Conservation (phyloP, 2,888 invertebrate genomes). For the Drosophila rellima region DNA sequence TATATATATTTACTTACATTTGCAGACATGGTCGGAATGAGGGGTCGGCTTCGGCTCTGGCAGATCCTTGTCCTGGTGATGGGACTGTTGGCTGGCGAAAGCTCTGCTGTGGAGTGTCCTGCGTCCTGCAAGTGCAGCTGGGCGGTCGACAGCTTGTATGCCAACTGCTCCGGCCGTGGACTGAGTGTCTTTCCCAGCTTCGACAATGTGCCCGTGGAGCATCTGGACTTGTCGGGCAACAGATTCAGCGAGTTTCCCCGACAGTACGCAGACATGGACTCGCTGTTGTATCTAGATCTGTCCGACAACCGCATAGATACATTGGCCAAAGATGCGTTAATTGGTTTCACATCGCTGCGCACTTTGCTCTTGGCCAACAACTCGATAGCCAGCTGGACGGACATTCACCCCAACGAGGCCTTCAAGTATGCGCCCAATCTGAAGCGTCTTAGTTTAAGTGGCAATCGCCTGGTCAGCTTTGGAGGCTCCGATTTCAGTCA, state of each 20-base stretch:
- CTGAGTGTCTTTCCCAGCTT: conserved; percentile 77
- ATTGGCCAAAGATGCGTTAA: conserved; percentile 86
- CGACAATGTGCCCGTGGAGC: conserved; percentile 86
- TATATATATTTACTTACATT: background rate
- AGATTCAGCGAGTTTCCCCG: conserved; percentile 87
- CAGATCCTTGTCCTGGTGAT: conserved; percentile 2
- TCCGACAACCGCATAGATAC: conserved; percentile 87
- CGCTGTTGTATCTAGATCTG: conserved; percentile 87
- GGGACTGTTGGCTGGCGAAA: background rate
- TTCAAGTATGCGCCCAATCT: conserved; percentile 87
- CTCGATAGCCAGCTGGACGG: conserved; percentile 87
- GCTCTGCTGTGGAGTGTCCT: conserved; percentile 74
- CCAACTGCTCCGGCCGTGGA: conserved; percentile 79
- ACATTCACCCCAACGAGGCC: conserved; percentile 87
- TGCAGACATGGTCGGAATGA: conserved; percentile 8
- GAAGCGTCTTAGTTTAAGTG: conserved; percentile 88
- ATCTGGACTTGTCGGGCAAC: conserved; percentile 89
- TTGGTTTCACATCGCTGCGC: conserved; percentile 87
- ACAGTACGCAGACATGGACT: conserved; percentile 86
- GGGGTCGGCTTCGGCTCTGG: background rate
- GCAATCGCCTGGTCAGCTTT: conserved; percentile 88
- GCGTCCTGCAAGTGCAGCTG: conserved; percentile 81
- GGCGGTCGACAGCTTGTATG: conserved; percentile 83
- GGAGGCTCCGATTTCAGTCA: conserved; percentile 86
- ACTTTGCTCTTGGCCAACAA: conserved; percentile 89